Percentiles rank a stretch among this genome's conserved stretches.
Evolutionary conservation across 2,888 invertebrate species (phyloP).

Genomic region (Emmelina monodactyla): DNA sequence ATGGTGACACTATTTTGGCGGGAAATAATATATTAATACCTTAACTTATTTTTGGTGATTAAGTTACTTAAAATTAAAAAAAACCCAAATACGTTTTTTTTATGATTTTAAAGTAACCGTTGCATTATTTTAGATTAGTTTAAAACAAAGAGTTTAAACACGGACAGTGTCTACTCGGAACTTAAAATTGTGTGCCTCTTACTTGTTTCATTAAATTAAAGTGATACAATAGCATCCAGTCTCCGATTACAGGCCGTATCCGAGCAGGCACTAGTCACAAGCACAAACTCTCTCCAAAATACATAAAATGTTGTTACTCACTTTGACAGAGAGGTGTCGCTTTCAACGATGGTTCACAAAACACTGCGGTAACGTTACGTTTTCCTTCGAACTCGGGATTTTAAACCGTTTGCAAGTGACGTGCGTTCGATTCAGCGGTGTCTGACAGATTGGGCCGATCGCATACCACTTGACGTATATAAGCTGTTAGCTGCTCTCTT

Average conservation of each 20-base stretch:
- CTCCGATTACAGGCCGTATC: slow-evolving; percentile 1
- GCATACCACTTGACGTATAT: slow-evolving; percentile 38
- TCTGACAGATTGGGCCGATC: slow-evolving; percentile 37
- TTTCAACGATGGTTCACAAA: slow-evolving; percentile 5
- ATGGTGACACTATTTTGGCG: too few relatives aligned
- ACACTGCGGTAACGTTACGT: not conserved
- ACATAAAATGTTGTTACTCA: slow-evolving; percentile 11
- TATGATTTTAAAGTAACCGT: too few relatives aligned
- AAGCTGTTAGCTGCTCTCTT: slow-evolving; percentile 27
- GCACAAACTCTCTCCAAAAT: not conserved
- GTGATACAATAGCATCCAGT: not conserved
- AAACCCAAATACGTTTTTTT: too few relatives aligned
- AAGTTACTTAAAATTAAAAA: too few relatives aligned
- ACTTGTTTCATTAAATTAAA: not conserved
- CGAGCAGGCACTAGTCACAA: not conserved
- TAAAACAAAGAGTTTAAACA: too few relatives aligned
- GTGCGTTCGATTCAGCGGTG: slow-evolving; percentile 36
- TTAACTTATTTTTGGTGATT: too few relatives aligned
- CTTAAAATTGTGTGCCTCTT: too few relatives aligned
- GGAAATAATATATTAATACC: too few relatives aligned
- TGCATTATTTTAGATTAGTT: too few relatives aligned
- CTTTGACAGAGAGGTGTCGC: slow-evolving; percentile 15
- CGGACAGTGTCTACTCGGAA: too few relatives aligned
- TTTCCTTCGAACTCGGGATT: not conserved
- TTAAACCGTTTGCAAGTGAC: slow-evolving; percentile 17